Evolutionary conservation across 2,888 invertebrate species (phyloP).

Genomic region (Metopia argyrocephala): DNA sequence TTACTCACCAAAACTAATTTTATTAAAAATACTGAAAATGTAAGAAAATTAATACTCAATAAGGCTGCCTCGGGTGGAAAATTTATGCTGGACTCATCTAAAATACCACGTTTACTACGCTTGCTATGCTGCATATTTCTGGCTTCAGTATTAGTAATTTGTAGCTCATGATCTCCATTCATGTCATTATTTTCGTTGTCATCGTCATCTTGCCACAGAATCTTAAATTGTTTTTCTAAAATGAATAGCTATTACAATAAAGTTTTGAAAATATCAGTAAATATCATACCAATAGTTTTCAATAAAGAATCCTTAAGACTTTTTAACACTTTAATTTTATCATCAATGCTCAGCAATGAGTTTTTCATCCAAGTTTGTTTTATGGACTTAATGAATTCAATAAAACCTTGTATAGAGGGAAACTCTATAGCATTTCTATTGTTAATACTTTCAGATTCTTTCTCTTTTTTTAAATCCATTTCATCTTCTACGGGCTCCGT

Average conservation of each 20-base stretch:
- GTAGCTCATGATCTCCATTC: neutral
- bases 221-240: conserved; percentile 79
- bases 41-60: conserved; percentile 90
- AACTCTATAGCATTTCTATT: conserved; percentile 61
- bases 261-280: too few species aligned
- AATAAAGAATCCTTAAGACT: conserved; percentile 80
- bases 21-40: conserved; percentile 90
- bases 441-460: conserved; percentile 19
- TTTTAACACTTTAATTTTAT: conserved; percentile 75
- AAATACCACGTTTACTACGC: conserved; percentile 71
- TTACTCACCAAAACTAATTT: conserved; percentile 87
- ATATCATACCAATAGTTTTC: conserved; percentile 82
- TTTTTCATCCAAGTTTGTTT: conserved; percentile 73
- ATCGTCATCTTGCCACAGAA: conserved; percentile 78
- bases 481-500: conserved; percentile 30
- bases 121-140: neutral
- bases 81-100: conserved; percentile 82
- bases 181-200: conserved; percentile 14
- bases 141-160: neutral
- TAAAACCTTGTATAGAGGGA: conserved; percentile 74
- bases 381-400: conserved; percentile 74
- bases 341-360: conserved; percentile 72
- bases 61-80: conserved; percentile 91
- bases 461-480: conserved; percentile 42
- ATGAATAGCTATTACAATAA: conserved; percentile 15